A percentile compares a stretch with the other conserved stretches of the same genome.
These are phyloP conservation scores for Calameuta filiformis DNA, from an alignment of 2,888 invertebrate genomes.

Conservation along the genomic window DNA sequence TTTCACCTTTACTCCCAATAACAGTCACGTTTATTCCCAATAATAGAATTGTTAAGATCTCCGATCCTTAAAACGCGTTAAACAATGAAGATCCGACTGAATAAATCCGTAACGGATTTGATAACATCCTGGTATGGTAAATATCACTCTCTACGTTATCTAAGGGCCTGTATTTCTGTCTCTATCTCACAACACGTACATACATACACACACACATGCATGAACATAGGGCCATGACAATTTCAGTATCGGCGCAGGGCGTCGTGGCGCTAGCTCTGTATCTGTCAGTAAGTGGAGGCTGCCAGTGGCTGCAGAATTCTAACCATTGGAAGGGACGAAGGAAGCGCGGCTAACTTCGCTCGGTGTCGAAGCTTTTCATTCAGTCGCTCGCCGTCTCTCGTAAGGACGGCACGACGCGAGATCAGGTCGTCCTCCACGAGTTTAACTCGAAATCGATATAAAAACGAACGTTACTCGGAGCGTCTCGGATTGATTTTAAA, in stretches of 20 bases:
- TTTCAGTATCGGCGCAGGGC: not conserved
- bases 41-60: not conserved
- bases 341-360: not conserved
- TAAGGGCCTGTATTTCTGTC: not conserved
- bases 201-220: not conserved
- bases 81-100: not conserved
- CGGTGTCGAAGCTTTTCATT: conserved; percentile 2
- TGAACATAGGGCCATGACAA: not conserved
- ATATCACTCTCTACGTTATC: not conserved
- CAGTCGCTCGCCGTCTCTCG: conserved; percentile 3
- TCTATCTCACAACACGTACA: not conserved
- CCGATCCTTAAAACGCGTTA: not conserved
- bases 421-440: not conserved
- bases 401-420: not conserved
- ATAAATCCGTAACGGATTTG: not conserved
- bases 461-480: not conserved
- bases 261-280: not conserved
- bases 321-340: not conserved
- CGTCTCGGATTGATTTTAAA: not conserved
- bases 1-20: not conserved
- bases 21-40: not conserved
- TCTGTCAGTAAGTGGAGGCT: not conserved
- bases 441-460: not conserved
- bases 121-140: not conserved
- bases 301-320: not conserved